Evolutionary conservation across 1,140 invertebrate genomes (phyloP), one percentile per base, ranked within the genome.

Genomic region (Olivierus martensii): DNA sequence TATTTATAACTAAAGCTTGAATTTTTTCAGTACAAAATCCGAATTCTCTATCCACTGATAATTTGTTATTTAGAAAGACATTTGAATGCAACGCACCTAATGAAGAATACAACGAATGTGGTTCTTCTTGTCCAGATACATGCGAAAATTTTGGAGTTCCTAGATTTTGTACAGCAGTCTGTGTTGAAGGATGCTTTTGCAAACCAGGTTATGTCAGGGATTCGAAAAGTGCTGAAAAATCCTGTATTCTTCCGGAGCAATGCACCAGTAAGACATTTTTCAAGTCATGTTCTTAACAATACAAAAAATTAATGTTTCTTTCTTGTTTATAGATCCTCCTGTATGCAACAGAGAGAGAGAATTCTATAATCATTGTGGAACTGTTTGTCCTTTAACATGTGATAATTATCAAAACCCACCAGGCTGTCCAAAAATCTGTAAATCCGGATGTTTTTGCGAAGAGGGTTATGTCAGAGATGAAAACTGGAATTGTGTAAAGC

Each of bases 361-460:
- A 17, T 12, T 12, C 12, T 39, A 39, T 17, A 39, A 39, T 17
- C 17, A 12, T 17, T 39, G 38, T 39, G 38, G 38, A 39, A 12
- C 38, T 17, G 38, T 17, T 12, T 39, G 38, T 39, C 38, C 38
- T 39, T 12, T 17, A 12, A 39, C 38, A 12, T 39, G 38, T 39
- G 38, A 39, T 17, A 39, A 39, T n/a, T n/a, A n/a, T n/a, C n/a
- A n/a, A n/a, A n/a, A n/a, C n/a, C n/a, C n/a, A n/a, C n/a, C n/a
- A n/a, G n/a, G n/a, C n/a, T n/a, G n/a, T n/a, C n/a, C n/a, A n/a
- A n/a, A n/a, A n/a, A n/a, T n/a, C n/a, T n/a, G n/a, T n/a, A n/a
- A n/a, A n/a, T n/a, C n/a, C n/a, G 52, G 52, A 14, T 54, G 52
- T 34, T 54, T 49, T 34, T 54, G 52, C 41, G 49, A 49, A 18